Percentiles rank a stretch among this genome's conserved stretches.
Conservation (phyloP, 2,888 invertebrate genomes). For the Diaphora mendica region DNA sequence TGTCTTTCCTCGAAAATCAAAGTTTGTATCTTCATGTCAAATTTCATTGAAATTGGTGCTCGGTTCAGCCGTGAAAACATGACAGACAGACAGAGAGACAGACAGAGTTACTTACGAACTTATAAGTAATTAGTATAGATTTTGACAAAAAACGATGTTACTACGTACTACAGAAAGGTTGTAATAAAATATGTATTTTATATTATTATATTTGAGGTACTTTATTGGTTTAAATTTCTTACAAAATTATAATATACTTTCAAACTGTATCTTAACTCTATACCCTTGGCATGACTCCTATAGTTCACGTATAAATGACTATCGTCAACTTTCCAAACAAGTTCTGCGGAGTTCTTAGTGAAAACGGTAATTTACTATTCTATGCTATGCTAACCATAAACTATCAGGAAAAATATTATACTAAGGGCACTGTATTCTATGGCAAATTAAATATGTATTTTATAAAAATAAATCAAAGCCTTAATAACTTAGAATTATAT, state of each 20-base stretch:
- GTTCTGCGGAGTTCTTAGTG: neutral
- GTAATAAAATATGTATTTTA: neutral
- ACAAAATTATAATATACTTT: slow-evolving; percentile 31
- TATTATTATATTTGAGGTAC: slow-evolving; percentile 41
- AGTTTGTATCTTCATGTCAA: too few relatives aligned
- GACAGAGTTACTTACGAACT: too few relatives aligned
- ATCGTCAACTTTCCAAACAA: neutral
- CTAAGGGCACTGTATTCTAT: slow-evolving; percentile 22
- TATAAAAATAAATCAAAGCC: slow-evolving; percentile 2
- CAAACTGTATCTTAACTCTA: slow-evolving; percentile 10
- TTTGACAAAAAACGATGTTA: too few relatives aligned
- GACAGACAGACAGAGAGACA: too few relatives aligned
- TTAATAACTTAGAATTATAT: neutral
- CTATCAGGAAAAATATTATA: neutral
- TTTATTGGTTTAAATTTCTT: slow-evolving; percentile 53
- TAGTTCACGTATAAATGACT: neutral
- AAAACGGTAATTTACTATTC: neutral
- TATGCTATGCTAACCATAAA: neutral
- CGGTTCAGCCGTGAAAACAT: too few relatives aligned
- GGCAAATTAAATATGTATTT: slow-evolving; percentile 29
- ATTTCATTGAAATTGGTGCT: too few relatives aligned
- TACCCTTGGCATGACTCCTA: neutral
- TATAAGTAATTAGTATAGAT: too few relatives aligned
- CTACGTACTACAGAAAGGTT: too few relatives aligned
- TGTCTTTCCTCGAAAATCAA: too few relatives aligned